Evolutionary conservation across 2,113 vertebrate genomes (phyloP), one percentile per base, ranked within the genome.

Genomic region (Pluvianellus socialis): DNA sequence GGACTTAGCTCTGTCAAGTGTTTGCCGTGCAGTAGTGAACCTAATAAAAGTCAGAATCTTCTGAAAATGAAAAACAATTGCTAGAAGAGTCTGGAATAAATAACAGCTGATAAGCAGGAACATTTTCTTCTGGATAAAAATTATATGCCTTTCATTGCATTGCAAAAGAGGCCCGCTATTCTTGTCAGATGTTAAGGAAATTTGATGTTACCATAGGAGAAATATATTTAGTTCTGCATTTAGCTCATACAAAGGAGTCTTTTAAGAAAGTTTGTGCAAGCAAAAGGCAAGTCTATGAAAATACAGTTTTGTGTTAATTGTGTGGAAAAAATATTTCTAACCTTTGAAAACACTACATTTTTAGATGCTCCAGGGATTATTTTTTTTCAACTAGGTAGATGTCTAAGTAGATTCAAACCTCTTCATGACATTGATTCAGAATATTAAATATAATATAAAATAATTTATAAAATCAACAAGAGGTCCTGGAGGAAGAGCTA

Each of bases 301-400:
- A 95, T 84, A 88, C 5, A 14, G 30, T 40, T 97, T 95, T 94
- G 26, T 94, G 89, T 83, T 98, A 97, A 95, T 94, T 97, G 77
- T 92, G 76, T 85, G 75, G 20, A 50, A 96, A 96, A 96, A 96
- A 92, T 93, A 88, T 92, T 94, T 96, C 76, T 91, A 90, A 58
- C 86, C 79, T 96, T 97, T 92, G 73, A 97, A 97, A 98, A 77
- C 50, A 74, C 11, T 88, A 38, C 56, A 94, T 86, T 97, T 90
- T 96, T 12, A 52, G 35, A 86, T 94, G 53, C 85, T 89, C 35
- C 16, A 82, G 89, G 85, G 89, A 83, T 44, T 95, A n/a, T 38
- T 38, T 38, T 91, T 93, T 94, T 95, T 92, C 55, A 24, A 49
- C 47, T 94, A 79, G 93, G 58, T 35, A 81, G 75, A 28, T 91